phyloP scores from a whole-genome alignment of 2,888 invertebrate genomes.

The Gonocerus acuteangulatus region DNA sequence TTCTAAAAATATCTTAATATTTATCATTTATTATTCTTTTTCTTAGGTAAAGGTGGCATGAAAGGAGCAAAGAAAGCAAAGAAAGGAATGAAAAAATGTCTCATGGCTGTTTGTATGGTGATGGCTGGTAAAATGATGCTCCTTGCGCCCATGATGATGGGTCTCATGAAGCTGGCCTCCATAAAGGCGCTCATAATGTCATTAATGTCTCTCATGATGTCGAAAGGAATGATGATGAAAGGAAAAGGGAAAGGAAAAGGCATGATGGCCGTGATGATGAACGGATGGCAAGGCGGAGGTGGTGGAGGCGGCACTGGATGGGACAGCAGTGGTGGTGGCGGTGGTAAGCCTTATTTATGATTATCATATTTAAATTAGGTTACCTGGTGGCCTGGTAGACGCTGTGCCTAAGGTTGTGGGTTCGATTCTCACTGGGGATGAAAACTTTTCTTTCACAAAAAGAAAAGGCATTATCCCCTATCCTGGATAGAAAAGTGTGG shows the following conservation, averaged over 20 bases:
- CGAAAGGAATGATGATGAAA: conserved; percentile 36
- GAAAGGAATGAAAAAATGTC: conserved; percentile 2
- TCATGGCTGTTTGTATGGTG: conserved; percentile 29
- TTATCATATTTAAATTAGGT: too few relatives aligned
- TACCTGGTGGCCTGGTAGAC: too few relatives aligned
- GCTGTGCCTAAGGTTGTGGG: too few relatives aligned
- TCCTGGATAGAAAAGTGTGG: too few relatives aligned
- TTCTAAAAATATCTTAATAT: too few relatives aligned
- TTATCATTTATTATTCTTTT: too few relatives aligned
- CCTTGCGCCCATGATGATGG: conserved; percentile 36
- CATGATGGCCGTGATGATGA: conserved; percentile 32
- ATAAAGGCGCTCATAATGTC: conserved; percentile 37
- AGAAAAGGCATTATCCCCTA: too few relatives aligned
- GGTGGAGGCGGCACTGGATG: conserved; percentile 31
- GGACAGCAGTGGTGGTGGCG: too few relatives aligned
- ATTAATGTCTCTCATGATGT: conserved; percentile 34
- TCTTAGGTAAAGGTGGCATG: not conserved
- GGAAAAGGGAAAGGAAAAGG: conserved; percentile 17
- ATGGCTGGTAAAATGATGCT: conserved; percentile 37
- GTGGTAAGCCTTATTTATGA: too few relatives aligned
- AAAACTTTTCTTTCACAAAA: too few relatives aligned
- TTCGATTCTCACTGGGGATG: too few relatives aligned
- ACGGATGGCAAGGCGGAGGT: conserved; percentile 29
- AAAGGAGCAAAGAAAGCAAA: conserved; percentile 6
- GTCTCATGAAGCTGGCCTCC: conserved; percentile 35